These are phyloP conservation scores for Schizopygopsis pylzovi DNA, from an alignment of 2,797 vertebrate genomes.

Conservation along the genomic window DNA sequence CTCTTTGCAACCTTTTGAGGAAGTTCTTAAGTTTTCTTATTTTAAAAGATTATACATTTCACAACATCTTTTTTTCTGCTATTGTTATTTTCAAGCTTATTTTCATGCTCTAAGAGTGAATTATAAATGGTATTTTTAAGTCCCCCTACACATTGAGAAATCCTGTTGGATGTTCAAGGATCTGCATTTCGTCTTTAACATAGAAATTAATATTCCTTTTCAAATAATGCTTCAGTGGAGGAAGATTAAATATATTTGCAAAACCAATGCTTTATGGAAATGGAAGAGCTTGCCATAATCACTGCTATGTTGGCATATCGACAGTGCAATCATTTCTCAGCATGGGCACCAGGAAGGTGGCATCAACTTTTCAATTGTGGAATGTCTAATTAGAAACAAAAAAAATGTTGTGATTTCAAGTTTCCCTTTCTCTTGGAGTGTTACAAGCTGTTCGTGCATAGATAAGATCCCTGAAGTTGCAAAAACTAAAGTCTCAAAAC, in stretches of 20 bases:
- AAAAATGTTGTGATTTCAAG: no score
- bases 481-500: no score
- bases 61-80: not conserved
- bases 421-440: no score
- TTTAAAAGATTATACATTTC: not conserved
- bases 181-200: not conserved
- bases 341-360: slow-evolving; percentile 48
- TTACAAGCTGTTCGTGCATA: no score
- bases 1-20: no score
- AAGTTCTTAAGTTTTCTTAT: no score
- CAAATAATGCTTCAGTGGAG: slow-evolving; percentile 30
- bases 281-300: slow-evolving; percentile 63
- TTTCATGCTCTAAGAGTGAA: not conserved
- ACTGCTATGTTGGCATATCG: slow-evolving; percentile 50
- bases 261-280: slow-evolving; percentile 56
- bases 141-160: not conserved
- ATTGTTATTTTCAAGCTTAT: not conserved
- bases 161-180: not conserved
- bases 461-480: no score
- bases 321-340: slow-evolving; percentile 59
- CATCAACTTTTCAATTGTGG: not conserved
- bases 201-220: not conserved
- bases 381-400: slow-evolving; percentile 1
- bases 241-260: slow-evolving; percentile 55
- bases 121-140: no score